phyloP scores from a whole-genome alignment of 2,888 invertebrate species.

The Crematogaster levior region DNA sequence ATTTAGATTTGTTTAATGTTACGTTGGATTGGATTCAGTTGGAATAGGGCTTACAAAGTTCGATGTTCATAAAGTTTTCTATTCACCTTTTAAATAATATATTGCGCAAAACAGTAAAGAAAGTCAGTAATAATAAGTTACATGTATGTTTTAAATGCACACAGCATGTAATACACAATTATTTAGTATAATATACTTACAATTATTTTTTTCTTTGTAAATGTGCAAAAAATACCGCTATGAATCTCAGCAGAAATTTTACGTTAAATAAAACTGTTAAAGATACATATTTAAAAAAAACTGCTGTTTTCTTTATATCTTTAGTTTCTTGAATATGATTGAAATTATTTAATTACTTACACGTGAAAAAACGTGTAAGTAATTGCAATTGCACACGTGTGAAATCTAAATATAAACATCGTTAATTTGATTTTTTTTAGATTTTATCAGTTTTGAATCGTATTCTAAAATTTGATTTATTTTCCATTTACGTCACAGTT shows the following conservation, averaged over 20 bases:
- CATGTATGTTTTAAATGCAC: background rate
- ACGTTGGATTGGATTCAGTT: constrained; percentile 17
- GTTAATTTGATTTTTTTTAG: background rate
- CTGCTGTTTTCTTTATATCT: background rate
- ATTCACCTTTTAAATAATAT: background rate
- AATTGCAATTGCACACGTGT: background rate
- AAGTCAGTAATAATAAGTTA: background rate
- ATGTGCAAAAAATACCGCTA: background rate
- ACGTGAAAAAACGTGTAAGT: background rate
- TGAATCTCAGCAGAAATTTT: background rate
- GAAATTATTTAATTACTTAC: background rate
- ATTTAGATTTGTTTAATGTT: constrained; percentile 55
- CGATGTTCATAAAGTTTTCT: background rate
- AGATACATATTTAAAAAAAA: too few species aligned
- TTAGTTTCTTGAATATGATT: background rate
- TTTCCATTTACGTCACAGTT: background rate
- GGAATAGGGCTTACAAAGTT: constrained; percentile 34
- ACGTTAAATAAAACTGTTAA: background rate
- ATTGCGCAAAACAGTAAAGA: background rate
- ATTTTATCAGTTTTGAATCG: background rate
- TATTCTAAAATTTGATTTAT: background rate
- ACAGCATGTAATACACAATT: background rate
- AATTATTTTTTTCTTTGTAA: background rate
- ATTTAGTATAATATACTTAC: background rate
- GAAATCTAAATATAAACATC: background rate